Evolutionary conservation across 2,113 vertebrate species (phyloP), one percentile per base, ranked within the genome.

Genomic region (Campylomormyrus tamandua): DNA sequence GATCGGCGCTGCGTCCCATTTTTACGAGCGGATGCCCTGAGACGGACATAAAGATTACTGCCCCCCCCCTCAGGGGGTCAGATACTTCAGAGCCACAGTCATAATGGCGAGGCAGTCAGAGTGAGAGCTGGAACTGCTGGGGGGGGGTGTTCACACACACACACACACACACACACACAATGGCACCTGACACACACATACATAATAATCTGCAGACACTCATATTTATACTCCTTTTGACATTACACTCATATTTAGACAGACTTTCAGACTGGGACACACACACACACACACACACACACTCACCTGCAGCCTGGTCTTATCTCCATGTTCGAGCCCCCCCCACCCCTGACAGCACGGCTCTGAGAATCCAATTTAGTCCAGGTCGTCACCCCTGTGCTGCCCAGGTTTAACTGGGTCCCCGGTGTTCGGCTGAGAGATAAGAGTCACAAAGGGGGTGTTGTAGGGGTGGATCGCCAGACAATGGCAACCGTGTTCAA

Each of bases 1-100:
- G 95, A 94, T 93, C 39, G 83, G 91, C 91, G 89, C 90, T 24
- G 84, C 52, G 58, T 49, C 92, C 91, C 91, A 85, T n/a, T 85
- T 91, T 74, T 87, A 77, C 31, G 52, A 89, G 83, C 58, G 11
- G 58, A 48, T 89, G 88, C 80, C 31, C 91, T 5, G 77, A 93
- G 90, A 92, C 31, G 11, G 92, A 89, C 90, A 83, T n/a, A 58
- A 89, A 62, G 89, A 91, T 91, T 89, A 80, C 88, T 86, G 89
- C 31, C 56, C 88, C 77, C 49, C 52, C 58, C 58, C n/a, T 8
- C 24, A 66, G 27, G 15, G 46, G 83, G 90, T 89, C 88, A 89
- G 46, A 56, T 27, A 86, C 58, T 39, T 27, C 52, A 39, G 52
- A 89, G 92, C 90, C 52, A 77, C 87, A 88, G 89, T 66, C 19